Evolutionary conservation across 53 echinoderm and acorn worm genomes (phyloP), one percentile per base, ranked within the genome.

Genomic region (Luidia sarsii): DNA sequence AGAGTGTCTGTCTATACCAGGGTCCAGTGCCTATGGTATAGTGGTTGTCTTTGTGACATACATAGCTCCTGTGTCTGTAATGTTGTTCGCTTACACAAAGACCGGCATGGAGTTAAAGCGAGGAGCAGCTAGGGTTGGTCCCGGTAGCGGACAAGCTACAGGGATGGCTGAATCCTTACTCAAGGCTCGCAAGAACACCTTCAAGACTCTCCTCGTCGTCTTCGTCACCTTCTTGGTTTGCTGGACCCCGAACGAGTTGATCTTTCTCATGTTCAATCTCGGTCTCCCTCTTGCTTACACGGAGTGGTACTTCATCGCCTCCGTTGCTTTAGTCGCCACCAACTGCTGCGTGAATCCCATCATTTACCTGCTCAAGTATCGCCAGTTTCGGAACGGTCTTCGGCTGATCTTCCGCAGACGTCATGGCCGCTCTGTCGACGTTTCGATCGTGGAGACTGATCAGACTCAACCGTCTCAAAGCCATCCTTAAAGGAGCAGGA

Each of bases 31-130:
- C 31, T 14, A 84, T 1, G 95, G 95, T 8, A 41, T 89, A 18
- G 28, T 68, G 9, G 65, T 84, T 13, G 89, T 92, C 64, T 23
- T 88, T 29, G 70, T 92, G 70, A 89, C 89, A 59, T 92, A 89
- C 27, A 65, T 91, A 13, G 29, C 92, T 0, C 95, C 95, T 3
- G 83, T 89, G 1, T 57, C 66, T 27, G 75, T 91, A 55, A 95
- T 95, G 95, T 60, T 86, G 3, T 86, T 83, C 33, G 91, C 83
- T 43, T 92, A 91, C 45, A 67, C 74, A 19, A 31, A 55, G 5
- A 89, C 92, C 53, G 41, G 92, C 19, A 50, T 33, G 10, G 75
- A 87, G 39, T 63, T 94, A 57, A 86, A 82, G 65, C 64, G 80
- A 32, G 89, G 60, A 33, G 69, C 83, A 29, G 49, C 68, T 33